Evolutionary conservation across 2,797 vertebrate genomes (phyloP).

Genomic region (Acipenser ruthenus): DNA sequence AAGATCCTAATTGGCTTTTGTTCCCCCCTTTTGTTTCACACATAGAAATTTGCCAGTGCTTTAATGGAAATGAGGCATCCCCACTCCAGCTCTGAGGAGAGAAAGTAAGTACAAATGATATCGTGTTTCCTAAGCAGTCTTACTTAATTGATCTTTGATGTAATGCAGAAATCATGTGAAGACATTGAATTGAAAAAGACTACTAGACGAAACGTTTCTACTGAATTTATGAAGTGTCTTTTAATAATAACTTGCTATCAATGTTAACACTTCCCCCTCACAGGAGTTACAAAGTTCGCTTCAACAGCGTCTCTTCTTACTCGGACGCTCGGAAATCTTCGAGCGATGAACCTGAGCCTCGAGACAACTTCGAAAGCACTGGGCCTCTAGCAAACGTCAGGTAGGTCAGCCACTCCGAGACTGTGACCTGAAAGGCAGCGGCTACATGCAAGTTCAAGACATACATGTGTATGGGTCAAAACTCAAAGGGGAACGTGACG

Average conservation of each 20-base stretch:
- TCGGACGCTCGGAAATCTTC: conserved; percentile 86
- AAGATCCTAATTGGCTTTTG: no score
- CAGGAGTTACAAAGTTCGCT: conserved; percentile 97
- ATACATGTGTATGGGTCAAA: neutral
- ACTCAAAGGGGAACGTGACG: no score
- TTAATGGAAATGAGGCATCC: conserved; percentile 97
- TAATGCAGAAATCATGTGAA: no score
- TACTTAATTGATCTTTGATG: no score
- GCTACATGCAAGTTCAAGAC: no score
- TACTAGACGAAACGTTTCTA: no score
- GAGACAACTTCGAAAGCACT: conserved; percentile 86
- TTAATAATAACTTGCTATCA: no score
- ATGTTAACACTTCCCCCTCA: conserved; percentile 1
- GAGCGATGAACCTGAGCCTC: conserved; percentile 75
- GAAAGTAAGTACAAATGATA: conserved; percentile 68
- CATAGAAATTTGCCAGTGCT: conserved; percentile 85
- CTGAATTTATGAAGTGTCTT: no score
- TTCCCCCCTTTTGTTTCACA: no score
- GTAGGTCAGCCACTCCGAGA: conserved; percentile 40
- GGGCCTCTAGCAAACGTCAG: conserved; percentile 92
- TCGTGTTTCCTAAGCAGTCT: neutral
- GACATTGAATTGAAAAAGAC: no score
- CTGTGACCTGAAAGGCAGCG: accelerated
- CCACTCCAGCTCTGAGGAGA: conserved; percentile 81
- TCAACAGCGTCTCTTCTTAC: conserved; percentile 95